These are phyloP conservation scores for Euspilapteryx auroguttella DNA, from an alignment of 2,888 invertebrate genomes.

Conservation along the genomic window DNA sequence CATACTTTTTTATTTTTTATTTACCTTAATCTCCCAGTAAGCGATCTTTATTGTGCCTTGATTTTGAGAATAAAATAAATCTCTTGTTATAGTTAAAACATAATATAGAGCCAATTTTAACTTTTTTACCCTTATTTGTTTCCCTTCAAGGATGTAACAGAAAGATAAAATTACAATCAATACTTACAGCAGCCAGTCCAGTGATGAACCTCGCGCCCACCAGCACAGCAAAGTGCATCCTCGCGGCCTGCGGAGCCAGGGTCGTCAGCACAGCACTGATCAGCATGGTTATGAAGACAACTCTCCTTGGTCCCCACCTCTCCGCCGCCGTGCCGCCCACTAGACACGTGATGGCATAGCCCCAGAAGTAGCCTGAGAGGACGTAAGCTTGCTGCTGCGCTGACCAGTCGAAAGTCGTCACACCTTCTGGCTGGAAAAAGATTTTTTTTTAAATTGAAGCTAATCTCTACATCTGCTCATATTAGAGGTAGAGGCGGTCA, in stretches of 20 bases:
- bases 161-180: constrained; percentile 2
- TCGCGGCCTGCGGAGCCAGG: constrained; percentile 64
- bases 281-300: constrained; percentile 60
- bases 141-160: no score
- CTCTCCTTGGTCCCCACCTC: constrained; percentile 61
- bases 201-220: constrained; percentile 61
- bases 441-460: no score
- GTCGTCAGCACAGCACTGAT: constrained; percentile 59
- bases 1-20: no score
- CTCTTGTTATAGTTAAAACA: no score
- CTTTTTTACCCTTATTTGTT: no score
- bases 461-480: no score
- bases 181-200: constrained; percentile 65
- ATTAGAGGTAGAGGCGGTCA: no score
- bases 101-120: no score
- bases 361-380: constrained; percentile 59
- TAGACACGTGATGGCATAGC: constrained; percentile 65
- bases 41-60: no score
- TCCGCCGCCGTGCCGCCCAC: constrained; percentile 68
- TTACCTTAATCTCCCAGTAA: no score
- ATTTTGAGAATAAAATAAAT: no score
- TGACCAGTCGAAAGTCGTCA: constrained; percentile 57
- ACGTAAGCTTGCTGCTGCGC: constrained; percentile 65
- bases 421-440: constrained; percentile 30
- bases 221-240: constrained; percentile 57